Evolutionary conservation across 2,797 vertebrate species (phyloP), one percentile per base, ranked within the genome.

Genomic region (Odontamblyopus rebecca): DNA sequence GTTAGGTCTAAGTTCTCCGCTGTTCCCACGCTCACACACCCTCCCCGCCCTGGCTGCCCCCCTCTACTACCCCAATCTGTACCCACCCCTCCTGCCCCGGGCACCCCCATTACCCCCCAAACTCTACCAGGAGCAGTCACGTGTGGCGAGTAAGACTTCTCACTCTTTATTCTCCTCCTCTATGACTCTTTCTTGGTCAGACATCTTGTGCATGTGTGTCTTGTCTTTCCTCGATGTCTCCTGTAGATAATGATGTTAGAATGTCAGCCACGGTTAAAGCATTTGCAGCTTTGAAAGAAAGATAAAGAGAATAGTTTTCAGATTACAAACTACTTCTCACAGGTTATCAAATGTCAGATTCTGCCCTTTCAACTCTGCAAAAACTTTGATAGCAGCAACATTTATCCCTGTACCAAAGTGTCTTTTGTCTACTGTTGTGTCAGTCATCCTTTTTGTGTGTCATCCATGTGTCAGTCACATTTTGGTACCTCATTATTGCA

Each of bases 11-110:
- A 89, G 82, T 78, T 97, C 96, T 70, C 96, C 96, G 68, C 93
- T 97, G 73, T 97, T 96, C 72, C 96, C 96, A 71, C 95, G 94
- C 90, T 96, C 94, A 51, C 94, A 95, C 90, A 95, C 95, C 82
- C 89, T 96, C 72, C 96, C 95, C 68, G 94, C 94, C 85, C 92
- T 96, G 26, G 89, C 93, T 72, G 90, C 94, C 83, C 93, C 94
- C 61, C 92, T 93, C 68, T 94, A 95, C 85, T 94, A 94, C 84
- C 94, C 94, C 30, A 93, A 92, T 83, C 91, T 95, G 84, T 94
- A 93, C 82, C 89, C 93, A 78, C 82, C 92, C 48, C 75, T 89
- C 23, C 84, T 82, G 19, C 86, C 85, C 82, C 89, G 82, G 73
- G 85, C 83, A 0, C 89, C 88, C 85, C 89, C 86, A 57, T 63